Base-by-base conservation (phyloP, 2,113 vertebrate species). In the Gnathonemus longibarbis region DNA sequence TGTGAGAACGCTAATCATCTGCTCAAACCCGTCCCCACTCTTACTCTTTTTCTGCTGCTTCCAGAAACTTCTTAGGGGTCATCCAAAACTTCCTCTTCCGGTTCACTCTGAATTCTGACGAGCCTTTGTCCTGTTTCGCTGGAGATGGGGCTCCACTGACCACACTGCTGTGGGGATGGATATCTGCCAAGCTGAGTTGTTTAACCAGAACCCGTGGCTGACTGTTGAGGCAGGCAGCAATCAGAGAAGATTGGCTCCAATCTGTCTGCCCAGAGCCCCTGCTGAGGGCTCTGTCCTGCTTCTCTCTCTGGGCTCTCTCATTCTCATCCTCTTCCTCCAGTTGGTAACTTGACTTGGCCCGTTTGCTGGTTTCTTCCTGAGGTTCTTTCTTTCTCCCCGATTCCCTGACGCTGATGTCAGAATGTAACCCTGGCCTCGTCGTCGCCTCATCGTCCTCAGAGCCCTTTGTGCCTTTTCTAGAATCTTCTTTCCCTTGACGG, bases 1-100 rank as follows among this genome's bases (percentile, higher is more conserved):
- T 10, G n/a, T 52, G 39, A n/a, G 8, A 27, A 42, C 5, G 7
- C 15, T 21, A 56, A 21, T 21, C 5, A 13, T 35, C 21, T 9
- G 11, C 39, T n/a, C 19, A 58, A 24, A 31, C 46, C n/a, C 9
- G 10, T 66, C 13, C 24, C 31, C 48, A 39, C 53, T 89, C 96
- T 96, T 94, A 96, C 96, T 94, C 94, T 94, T 95, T 95, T 90
- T 96, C 91, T 10, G 90, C 90, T 7, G 50, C 84, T 77, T 85
- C 42, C 0, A 62, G 35, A 88, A 53, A 27, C 56, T 89, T 56
- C 24, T 56, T 89, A 0, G 91, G 77, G 0, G 88, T 93, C 31
- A 6, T n/a, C 1, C 49, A 46, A 6, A 52, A n/a, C 42, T 70
- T 89, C 90, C 89, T 93, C 19, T 77, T 93, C 77, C 66, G 89